phyloP scores from a whole-genome alignment of 2,797 vertebrate genomes.

The Euthynnus affinis region DNA sequence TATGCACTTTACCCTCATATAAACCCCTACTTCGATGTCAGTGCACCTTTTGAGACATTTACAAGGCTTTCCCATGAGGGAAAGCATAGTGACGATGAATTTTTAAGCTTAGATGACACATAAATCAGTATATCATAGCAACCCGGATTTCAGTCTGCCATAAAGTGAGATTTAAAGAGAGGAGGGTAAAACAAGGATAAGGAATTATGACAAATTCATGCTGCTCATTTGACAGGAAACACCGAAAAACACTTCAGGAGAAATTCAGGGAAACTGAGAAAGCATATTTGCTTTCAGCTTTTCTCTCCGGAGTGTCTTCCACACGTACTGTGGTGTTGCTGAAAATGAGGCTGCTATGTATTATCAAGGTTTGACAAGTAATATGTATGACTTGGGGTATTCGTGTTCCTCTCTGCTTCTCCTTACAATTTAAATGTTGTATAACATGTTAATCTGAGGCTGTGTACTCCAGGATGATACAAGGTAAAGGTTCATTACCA shows the following conservation, averaged over 20 bases:
- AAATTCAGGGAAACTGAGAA: conserved; percentile 81
- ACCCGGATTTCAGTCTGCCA: conserved; percentile 37
- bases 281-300: conserved; percentile 61
- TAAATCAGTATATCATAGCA: conserved; percentile 69
- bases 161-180: conserved; percentile 9
- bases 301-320: conserved; percentile 47
- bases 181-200: conserved; percentile 53
- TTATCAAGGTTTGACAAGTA: conserved; percentile 39
- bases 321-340: conserved; percentile 6
- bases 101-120: conserved; percentile 64
- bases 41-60: conserved; percentile 62
- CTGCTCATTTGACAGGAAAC: conserved; percentile 71
- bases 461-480: not conserved
- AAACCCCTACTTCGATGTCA: conserved; percentile 61
- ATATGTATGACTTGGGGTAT: conserved; percentile 26
- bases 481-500: conserved; percentile 40
- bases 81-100: conserved; percentile 62
- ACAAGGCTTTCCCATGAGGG: conserved; percentile 51
- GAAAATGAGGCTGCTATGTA: conserved; percentile 31
- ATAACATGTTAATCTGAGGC: not conserved
- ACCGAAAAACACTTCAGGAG: conserved; percentile 74
- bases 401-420: conserved; percentile 15
- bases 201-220: conserved; percentile 73
- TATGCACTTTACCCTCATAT: conserved; percentile 36
- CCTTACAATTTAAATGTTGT: not conserved